These are phyloP conservation scores for Prunella strophiata DNA, from an alignment of 2,797 vertebrate species.

Conservation along the genomic window DNA sequence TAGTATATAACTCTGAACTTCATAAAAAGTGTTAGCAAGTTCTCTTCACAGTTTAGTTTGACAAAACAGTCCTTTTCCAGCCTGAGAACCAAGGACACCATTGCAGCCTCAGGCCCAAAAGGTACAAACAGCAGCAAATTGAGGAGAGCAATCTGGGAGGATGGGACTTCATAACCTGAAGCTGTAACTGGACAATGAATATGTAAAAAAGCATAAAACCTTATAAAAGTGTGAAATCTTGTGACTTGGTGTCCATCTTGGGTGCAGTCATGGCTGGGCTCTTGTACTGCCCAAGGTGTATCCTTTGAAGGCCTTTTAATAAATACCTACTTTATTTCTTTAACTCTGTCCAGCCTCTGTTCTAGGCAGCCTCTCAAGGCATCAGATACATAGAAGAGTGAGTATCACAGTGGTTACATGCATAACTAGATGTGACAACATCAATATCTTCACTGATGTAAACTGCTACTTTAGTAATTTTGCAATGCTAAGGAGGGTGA, in stretches of 20 bases:
- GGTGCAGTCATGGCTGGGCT: rapidly evolving
- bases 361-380: not conserved
- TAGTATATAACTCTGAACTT: not conserved
- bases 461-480: not conserved
- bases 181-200: not conserved
- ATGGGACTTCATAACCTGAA: not conserved
- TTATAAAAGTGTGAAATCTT: not conserved
- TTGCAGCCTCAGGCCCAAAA: not conserved
- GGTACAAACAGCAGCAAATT: not conserved
- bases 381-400: not conserved
- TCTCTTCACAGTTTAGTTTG: not conserved
- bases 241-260: rapidly evolving
- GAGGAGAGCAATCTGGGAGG: not conserved
- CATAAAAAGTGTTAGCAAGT: not conserved
- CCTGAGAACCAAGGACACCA: not conserved
- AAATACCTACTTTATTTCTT: not conserved
- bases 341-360: not conserved
- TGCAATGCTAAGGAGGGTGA: not conserved
- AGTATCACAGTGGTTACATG: not conserved
- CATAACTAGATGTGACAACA: not conserved
- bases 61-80: not conserved
- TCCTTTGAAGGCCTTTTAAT: not conserved
- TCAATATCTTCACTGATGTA: not conserved
- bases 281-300: not conserved
- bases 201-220: not conserved